A percentile compares a stretch with the other conserved stretches of the same genome.
phyloP scores from a whole-genome alignment of 1,140 invertebrate species.

The Drosophila gunungcola region DNA sequence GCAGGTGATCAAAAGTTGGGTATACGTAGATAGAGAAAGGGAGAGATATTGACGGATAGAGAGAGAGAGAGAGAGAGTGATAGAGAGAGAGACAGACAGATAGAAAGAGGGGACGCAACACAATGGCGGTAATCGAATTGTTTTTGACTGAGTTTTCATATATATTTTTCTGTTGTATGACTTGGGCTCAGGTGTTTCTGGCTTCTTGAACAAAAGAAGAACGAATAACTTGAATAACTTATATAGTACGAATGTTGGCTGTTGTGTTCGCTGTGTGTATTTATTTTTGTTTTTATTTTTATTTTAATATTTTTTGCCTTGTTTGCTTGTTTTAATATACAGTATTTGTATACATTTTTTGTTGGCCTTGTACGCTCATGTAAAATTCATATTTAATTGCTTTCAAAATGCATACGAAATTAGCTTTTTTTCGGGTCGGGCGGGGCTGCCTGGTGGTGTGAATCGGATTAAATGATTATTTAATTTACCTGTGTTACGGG shows the following conservation, averaged over 20 bases:
- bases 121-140: slow-evolving; percentile 60
- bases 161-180: slow-evolving; percentile 40
- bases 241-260: slow-evolving; percentile 53
- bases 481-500: slow-evolving; percentile 93
- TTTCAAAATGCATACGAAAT: slow-evolving; percentile 64
- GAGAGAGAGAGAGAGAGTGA: slow-evolving; percentile 32
- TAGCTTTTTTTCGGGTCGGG: slow-evolving; percentile 30
- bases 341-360: slow-evolving; percentile 2
- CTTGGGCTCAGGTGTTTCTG: slow-evolving; percentile 56
- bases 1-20: slow-evolving; percentile 43
- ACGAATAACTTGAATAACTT: slow-evolving; percentile 52
- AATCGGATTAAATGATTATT: slow-evolving; percentile 42
- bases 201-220: slow-evolving; percentile 40
- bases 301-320: slow-evolving; percentile 19
- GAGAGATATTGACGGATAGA: slow-evolving; percentile 29
- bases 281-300: slow-evolving; percentile 43
- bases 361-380: slow-evolving; percentile 52
- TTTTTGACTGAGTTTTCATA: slow-evolving; percentile 46
- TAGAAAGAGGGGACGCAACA: slow-evolving; percentile 57
- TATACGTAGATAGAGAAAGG: slow-evolving; percentile 29
- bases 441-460: slow-evolving; percentile 25
- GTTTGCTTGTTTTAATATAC: slow-evolving; percentile 14
- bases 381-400: slow-evolving; percentile 69
- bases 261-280: slow-evolving; percentile 43
- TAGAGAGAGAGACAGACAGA: slow-evolving; percentile 32